phyloP scores from a whole-genome alignment of 1,140 invertebrate species.

The Diachasma alloeum region DNA sequence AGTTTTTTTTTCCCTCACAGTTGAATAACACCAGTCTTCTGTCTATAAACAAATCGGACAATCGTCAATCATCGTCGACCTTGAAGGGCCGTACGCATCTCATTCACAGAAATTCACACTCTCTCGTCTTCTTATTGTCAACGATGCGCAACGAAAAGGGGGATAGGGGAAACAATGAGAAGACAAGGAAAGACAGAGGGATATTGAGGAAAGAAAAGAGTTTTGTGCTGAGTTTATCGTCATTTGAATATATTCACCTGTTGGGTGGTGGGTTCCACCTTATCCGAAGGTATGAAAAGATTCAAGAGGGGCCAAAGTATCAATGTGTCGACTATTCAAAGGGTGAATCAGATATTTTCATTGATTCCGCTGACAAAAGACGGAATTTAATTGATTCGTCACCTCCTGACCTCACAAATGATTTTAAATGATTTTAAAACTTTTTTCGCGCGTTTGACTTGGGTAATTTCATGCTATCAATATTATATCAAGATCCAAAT shows the following conservation, averaged over 20 bases:
- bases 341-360: slow-evolving; percentile 15
- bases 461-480: too few relatives aligned
- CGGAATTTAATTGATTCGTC: not conserved
- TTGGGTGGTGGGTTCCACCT: slow-evolving; percentile 14
- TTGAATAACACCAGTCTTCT: slow-evolving; percentile 33
- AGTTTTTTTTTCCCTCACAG: slow-evolving; percentile 7
- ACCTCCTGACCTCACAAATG: too few relatives aligned
- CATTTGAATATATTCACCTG: slow-evolving; percentile 56
- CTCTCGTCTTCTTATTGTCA: slow-evolving; percentile 6
- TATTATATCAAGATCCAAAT: not conserved
- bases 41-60: slow-evolving; percentile 54
- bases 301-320: slow-evolving; percentile 20
- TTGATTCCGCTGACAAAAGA: not conserved
- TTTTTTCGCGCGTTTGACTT: too few relatives aligned
- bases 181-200: slow-evolving; percentile 6
- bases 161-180: slow-evolving; percentile 20
- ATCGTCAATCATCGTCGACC: slow-evolving; percentile 47
- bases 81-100: slow-evolving; percentile 12
- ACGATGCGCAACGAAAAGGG: slow-evolving; percentile 7
- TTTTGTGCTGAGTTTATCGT: not conserved
- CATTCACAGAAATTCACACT: not conserved
- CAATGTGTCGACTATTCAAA: slow-evolving; percentile 29
- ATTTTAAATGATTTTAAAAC: too few relatives aligned
- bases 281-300: slow-evolving; percentile 8
- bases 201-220: not conserved